phyloP scores from a whole-genome alignment of 2,797 vertebrate genomes.

The Nyctalus aviator region DNA sequence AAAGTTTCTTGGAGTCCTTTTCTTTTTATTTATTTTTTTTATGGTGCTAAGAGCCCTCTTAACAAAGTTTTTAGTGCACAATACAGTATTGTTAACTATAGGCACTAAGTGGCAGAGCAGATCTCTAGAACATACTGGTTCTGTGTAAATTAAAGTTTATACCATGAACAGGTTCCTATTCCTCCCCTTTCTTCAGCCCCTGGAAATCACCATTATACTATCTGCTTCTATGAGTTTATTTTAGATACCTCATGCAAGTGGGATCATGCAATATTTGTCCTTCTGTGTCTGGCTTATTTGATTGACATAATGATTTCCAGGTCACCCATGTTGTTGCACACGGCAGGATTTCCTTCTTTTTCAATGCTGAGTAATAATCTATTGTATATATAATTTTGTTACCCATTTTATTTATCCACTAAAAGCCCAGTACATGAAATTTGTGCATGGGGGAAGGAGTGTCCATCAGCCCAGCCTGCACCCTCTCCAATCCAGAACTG shows the following conservation, averaged over 20 bases:
- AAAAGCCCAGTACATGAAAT: no score
- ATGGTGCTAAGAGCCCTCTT: background rate
- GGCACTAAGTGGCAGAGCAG: background rate
- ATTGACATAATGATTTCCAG: background rate
- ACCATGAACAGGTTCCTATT: background rate
- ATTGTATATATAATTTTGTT: background rate
- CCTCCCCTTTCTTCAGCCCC: background rate
- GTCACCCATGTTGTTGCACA: background rate
- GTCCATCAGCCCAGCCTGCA: no score
- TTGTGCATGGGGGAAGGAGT: no score
- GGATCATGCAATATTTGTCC: background rate
- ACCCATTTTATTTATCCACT: background rate
- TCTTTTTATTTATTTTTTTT: background rate
- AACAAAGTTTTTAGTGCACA: background rate
- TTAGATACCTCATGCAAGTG: background rate
- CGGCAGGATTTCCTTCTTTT: background rate
- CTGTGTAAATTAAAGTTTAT: background rate
- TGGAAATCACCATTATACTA: background rate
- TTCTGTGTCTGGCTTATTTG: background rate
- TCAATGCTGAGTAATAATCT: background rate
- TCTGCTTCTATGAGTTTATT: background rate
- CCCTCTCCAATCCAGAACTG: no score
- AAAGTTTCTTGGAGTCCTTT: background rate
- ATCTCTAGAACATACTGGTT: background rate
- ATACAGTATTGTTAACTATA: background rate